Conservation (phyloP, 92 coral and sea anemone genomes). For the Anthopleura xanthogrammica region DNA sequence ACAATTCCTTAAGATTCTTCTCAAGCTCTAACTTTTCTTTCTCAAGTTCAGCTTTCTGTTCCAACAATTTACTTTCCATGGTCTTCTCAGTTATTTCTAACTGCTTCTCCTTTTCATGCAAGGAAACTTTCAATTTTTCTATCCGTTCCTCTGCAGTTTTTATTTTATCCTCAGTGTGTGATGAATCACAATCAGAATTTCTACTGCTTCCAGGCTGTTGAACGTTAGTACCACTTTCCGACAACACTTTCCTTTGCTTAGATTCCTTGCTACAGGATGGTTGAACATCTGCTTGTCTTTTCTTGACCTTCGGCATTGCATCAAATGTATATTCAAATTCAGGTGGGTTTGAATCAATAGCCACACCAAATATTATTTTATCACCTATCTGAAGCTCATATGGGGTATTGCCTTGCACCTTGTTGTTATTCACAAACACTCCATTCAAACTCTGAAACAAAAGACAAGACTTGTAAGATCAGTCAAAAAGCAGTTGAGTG, state of each 20-base stretch:
- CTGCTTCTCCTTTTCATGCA: slow-evolving; percentile 77
- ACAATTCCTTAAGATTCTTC: slow-evolving; percentile 58
- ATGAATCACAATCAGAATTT: slow-evolving; percentile 24
- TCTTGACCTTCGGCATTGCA: slow-evolving; percentile 61
- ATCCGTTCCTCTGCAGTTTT: slow-evolving; percentile 80
- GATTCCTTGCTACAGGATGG: slow-evolving; percentile 53
- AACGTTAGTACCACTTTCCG: slow-evolving; percentile 59
- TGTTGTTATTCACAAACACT: slow-evolving; percentile 79
- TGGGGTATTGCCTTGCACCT: slow-evolving; percentile 52
- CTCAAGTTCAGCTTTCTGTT: slow-evolving; percentile 79
- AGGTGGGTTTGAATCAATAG: slow-evolving; percentile 76
- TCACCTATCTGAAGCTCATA: slow-evolving; percentile 75
- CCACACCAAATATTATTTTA: slow-evolving; percentile 88
- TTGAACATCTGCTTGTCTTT: slow-evolving; percentile 52
- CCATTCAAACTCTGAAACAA: slow-evolving; percentile 92
- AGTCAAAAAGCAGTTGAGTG: neutral
- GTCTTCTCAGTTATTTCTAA: slow-evolving; percentile 72
- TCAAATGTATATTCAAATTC: slow-evolving; percentile 96
- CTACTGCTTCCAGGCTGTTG: slow-evolving; percentile 38
- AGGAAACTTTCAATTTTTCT: slow-evolving; percentile 56
- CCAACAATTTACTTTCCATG: slow-evolving; percentile 61
- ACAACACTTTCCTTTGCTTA: slow-evolving; percentile 72
- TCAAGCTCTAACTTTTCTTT: slow-evolving; percentile 77
- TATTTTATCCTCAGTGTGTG: slow-evolving; percentile 47
- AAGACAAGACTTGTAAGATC: neutral